Conservation (phyloP, 92 coral and sea anemone genomes). For the Epizoanthus rinbou region DNA sequence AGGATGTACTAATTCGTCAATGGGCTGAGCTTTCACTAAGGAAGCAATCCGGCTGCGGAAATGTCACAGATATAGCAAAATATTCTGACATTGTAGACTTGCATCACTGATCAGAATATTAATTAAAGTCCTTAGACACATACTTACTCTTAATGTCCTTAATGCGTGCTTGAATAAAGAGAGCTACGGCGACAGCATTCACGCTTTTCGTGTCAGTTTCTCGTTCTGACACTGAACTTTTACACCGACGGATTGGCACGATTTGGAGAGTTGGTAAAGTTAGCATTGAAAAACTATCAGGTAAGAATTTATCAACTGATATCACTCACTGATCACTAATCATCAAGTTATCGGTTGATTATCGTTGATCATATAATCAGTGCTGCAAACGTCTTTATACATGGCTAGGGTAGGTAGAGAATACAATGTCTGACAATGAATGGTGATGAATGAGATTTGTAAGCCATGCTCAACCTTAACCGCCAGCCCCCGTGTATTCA, state of each 20-base stretch:
- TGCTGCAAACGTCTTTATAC: not conserved
- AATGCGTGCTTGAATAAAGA: no score
- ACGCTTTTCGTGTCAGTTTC: not conserved
- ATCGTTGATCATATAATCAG: not conserved
- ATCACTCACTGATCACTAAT: constrained; percentile 18
- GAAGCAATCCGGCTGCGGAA: constrained; percentile 25
- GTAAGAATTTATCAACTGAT: not conserved
- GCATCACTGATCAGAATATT: constrained; percentile 38
- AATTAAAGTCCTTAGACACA: constrained; percentile 34
- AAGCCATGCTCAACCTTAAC: not conserved
- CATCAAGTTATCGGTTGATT: constrained; percentile 14
- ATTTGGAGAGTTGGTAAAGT: not conserved
- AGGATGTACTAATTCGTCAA: constrained; percentile 37
- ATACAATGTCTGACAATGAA: not conserved
- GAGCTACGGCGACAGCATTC: not conserved
- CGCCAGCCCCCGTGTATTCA: not conserved
- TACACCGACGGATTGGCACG: no score
- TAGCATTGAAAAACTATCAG: not conserved
- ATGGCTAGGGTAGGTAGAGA: no score
- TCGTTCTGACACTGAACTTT: not conserved
- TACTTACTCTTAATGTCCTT: not conserved
- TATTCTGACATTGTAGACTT: constrained; percentile 17
- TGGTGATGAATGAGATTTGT: not conserved
- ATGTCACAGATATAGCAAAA: constrained; percentile 13
- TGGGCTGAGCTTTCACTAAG: constrained; percentile 34